Percentiles rank a stretch among this genome's conserved stretches.
phyloP scores from a whole-genome alignment of 2,113 vertebrate genomes.

The Buteo buteo region DNA sequence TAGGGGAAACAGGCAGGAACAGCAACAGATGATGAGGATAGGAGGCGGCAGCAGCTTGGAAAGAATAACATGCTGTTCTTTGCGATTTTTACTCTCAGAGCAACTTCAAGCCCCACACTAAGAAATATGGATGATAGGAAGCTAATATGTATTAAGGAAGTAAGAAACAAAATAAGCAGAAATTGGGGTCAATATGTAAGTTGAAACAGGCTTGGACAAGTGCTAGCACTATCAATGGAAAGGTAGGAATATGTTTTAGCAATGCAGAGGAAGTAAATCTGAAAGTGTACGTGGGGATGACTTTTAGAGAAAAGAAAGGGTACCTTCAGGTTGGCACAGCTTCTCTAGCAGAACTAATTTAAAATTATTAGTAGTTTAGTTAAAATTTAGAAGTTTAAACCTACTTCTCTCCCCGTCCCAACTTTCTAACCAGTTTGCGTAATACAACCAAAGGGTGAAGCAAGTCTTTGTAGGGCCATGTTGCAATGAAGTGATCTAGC shows the following conservation, averaged over 20 bases:
- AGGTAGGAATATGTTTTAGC: not conserved
- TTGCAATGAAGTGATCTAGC: not conserved
- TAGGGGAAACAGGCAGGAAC: not conserved
- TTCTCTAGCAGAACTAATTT: not conserved
- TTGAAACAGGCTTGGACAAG: not conserved
- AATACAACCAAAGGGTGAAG: not conserved
- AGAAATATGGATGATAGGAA: not conserved
- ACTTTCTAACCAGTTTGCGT: not conserved
- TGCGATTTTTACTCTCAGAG: not conserved
- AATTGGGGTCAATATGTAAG: not conserved
- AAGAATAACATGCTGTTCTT: not conserved
- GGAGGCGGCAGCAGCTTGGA: not conserved
- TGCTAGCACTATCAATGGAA: not conserved
- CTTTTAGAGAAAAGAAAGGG: not conserved
- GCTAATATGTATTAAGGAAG: not conserved
- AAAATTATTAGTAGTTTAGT: not conserved
- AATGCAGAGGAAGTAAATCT: not conserved
- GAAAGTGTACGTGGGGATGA: not conserved
- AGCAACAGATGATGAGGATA: not conserved
- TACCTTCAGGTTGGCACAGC: not conserved
- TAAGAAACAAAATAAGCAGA: not conserved
- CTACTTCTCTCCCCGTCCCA: not conserved
- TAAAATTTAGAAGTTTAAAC: not conserved
- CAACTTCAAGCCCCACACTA: not conserved
- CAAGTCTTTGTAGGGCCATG: not conserved